Percentiles rank a stretch among this genome's conserved stretches.
These are phyloP conservation scores for Scaptomyza reducta DNA, from an alignment of 2,888 invertebrate genomes.

Conservation along the genomic window DNA sequence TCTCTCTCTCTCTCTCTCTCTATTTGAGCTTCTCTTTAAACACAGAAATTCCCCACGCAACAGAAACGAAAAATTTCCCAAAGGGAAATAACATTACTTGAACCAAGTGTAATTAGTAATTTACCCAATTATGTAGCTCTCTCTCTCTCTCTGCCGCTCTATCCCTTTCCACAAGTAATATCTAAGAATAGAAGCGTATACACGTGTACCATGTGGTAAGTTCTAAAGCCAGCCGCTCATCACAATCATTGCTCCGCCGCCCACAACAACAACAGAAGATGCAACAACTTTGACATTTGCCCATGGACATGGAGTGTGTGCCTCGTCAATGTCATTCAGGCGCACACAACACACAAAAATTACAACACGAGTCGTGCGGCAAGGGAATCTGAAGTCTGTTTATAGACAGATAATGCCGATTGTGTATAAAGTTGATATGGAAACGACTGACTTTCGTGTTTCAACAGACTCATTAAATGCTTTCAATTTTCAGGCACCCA, in stretches of 20 bases:
- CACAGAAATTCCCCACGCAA: neutral
- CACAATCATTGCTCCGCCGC: conserved; percentile 5
- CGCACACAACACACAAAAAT: conserved; percentile 51
- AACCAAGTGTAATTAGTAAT: neutral
- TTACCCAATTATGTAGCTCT: conserved; percentile 12
- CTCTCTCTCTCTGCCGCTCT: neutral
- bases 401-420: conserved; percentile 27
- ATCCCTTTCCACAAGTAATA: neutral
- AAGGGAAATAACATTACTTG: neutral
- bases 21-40: too few species aligned
- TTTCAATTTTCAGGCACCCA: conserved; percentile 55
- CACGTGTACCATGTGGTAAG: conserved; percentile 50
- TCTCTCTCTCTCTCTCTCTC: too few species aligned
- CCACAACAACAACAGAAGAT: conserved; percentile 12
- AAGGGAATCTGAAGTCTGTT: conserved; percentile 32
- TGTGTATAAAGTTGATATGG: conserved; percentile 2
- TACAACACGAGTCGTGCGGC: conserved; percentile 50
- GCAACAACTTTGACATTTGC: conserved; percentile 67
- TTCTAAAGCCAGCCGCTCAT: conserved; percentile 42
- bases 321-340: conserved; percentile 58
- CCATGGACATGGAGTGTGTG: conserved; percentile 56
- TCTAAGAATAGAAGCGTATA: conserved; percentile 47
- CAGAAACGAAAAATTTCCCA: neutral
- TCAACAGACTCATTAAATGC: conserved; percentile 71
- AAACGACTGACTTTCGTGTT: conserved; percentile 34